These are phyloP conservation scores for Mythimna impura DNA, from an alignment of 2,888 invertebrate genomes.

Conservation along the genomic window DNA sequence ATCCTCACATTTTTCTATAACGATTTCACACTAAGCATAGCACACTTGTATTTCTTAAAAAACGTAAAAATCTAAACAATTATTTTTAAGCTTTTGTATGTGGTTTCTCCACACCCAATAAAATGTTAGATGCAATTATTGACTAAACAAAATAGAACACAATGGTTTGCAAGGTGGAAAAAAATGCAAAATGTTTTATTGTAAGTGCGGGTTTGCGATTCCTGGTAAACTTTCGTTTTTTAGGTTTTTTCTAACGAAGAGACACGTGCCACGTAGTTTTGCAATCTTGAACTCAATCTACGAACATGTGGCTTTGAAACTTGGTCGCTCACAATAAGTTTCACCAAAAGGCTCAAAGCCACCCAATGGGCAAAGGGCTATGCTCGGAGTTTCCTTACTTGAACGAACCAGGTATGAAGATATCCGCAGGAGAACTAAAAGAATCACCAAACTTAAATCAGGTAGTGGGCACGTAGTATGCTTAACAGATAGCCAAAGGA, in stretches of 20 bases:
- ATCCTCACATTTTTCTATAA: conserved; percentile 5
- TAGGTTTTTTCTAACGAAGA: conserved; percentile 13
- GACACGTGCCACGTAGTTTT: conserved; percentile 50
- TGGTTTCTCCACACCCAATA: conserved; percentile 60
- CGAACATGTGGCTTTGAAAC: no score
- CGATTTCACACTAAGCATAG: conserved; percentile 18
- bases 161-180: conserved; percentile 44
- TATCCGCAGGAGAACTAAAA: no score
- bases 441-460: no score
- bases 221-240: conserved; percentile 61
- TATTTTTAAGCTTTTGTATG: conserved; percentile 49
- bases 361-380: no score
- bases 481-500: no score
- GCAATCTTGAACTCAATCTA: no score
- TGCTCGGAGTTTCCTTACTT: no score
- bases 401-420: no score
- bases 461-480: no score
- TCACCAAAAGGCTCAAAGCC: no score
- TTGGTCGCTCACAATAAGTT: no score
- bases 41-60: conserved; percentile 40
- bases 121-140: conserved; percentile 47
- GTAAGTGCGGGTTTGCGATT: conserved; percentile 45
- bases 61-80: conserved; percentile 23
- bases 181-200: conserved; percentile 41
- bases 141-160: conserved; percentile 31